Conservation (phyloP, 2,888 invertebrate genomes). For the Ypsolopha scabrella region DNA sequence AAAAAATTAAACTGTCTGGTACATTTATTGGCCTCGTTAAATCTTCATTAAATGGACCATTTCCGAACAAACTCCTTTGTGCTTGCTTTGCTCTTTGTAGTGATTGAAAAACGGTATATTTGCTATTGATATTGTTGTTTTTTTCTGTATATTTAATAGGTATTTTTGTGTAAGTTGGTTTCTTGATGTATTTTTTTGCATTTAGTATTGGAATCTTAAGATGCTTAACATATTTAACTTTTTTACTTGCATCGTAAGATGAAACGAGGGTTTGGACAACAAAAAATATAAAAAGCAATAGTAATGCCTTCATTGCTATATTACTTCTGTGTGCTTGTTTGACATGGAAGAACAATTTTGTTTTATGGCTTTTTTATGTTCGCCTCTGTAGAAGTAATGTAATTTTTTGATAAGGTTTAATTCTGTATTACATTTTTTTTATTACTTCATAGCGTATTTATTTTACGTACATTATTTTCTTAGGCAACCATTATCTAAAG, state of each 20-base stretch:
- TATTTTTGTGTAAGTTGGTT: background rate
- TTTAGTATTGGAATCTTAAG: background rate
- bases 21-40: background rate
- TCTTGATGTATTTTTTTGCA: background rate
- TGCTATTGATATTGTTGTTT: background rate
- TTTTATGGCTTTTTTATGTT: background rate
- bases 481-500: no score
- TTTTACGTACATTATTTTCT: no score
- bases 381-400: no score
- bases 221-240: background rate
- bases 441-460: no score
- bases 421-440: no score
- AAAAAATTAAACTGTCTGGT: background rate
- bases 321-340: background rate
- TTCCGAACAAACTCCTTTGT: background rate
- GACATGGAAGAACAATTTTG: background rate
- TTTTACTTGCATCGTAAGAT: slow-evolving; percentile 8
- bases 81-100: background rate
- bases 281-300: slow-evolving; percentile 19
- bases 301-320: slow-evolving; percentile 23
- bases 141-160: background rate
- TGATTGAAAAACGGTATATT: background rate
- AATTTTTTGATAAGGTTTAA: no score
- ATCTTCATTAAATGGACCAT: background rate
- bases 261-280: slow-evolving; percentile 13